These are phyloP conservation scores for Bombus impatiens DNA, from an alignment of 1,140 invertebrate genomes.

Conservation along the genomic window DNA sequence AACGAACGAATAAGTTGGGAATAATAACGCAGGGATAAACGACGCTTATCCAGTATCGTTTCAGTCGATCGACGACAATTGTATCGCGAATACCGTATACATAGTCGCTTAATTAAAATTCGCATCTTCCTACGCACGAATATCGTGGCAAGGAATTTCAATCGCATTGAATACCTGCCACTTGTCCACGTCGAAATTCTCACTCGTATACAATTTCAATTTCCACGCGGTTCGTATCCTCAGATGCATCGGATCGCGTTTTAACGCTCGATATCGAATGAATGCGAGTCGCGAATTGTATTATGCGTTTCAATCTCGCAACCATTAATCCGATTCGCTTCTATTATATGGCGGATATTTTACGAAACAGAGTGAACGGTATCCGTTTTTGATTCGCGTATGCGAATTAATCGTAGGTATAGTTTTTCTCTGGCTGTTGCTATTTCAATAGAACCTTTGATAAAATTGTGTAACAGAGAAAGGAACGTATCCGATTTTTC, in stretches of 20 bases:
- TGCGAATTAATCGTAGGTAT: neutral
- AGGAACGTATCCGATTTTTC: neutral
- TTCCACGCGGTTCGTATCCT: neutral
- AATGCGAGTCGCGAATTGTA: neutral
- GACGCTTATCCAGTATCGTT: neutral
- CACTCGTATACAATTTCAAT: neutral
- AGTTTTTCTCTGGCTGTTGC: neutral
- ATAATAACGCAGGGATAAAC: neutral
- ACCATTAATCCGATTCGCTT: constrained; percentile 18
- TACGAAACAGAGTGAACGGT: no score
- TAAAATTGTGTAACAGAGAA: neutral
- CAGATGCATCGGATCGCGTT: neutral
- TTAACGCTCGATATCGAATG: neutral
- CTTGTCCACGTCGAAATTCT: neutral
- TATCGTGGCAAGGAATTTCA: neutral
- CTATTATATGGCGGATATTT: neutral
- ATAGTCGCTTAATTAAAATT: neutral
- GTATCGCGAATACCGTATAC: neutral
- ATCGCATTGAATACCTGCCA: neutral
- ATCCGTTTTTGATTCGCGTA: no score
- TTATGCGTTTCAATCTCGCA: neutral
- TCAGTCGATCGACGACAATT: neutral
- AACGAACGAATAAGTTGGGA: neutral
- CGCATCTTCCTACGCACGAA: neutral
- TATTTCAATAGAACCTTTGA: neutral